Evolutionary conservation across 1,140 invertebrate genomes (phyloP).

Genomic region (Hycleus phaleratus): DNA sequence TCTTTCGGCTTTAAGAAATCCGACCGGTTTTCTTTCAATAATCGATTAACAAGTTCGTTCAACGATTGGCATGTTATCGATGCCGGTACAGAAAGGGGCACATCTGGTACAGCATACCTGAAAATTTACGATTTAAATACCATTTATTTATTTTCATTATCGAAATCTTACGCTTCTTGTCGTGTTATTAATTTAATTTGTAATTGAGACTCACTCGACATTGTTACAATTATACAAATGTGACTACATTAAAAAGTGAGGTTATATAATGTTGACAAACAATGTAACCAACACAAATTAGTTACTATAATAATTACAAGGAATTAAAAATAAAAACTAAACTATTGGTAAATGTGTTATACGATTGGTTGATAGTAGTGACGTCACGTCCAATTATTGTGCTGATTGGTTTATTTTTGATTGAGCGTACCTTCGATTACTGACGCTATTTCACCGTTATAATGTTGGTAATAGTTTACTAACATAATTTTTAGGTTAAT

Average conservation of each 20-base stretch:
- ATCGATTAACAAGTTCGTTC: slow-evolving; percentile 72
- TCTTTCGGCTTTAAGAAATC: slow-evolving; percentile 50
- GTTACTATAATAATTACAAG: not conserved
- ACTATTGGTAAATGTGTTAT: too few relatives aligned
- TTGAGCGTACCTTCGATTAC: too few relatives aligned
- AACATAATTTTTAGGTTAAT: not conserved
- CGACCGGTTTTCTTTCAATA: slow-evolving; percentile 58
- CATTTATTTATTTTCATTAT: slow-evolving; percentile 10
- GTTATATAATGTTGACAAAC: not conserved
- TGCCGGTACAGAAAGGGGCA: slow-evolving; percentile 70
- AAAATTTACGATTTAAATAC: slow-evolving; percentile 23
- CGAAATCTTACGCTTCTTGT: slow-evolving; percentile 62
- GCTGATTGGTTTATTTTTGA: too few relatives aligned
- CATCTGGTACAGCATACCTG: slow-evolving; percentile 82
- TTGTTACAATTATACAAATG: not conserved
- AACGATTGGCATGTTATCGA: slow-evolving; percentile 60
- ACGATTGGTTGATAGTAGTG: too few relatives aligned
- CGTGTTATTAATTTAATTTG: slow-evolving; percentile 74
- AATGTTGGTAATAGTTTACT: too few relatives aligned
- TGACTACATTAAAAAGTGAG: not conserved
- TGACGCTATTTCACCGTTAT: too few relatives aligned
- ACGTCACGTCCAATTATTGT: too few relatives aligned
- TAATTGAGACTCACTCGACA: slow-evolving; percentile 45
- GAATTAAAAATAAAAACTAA: not conserved
- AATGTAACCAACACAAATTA: not conserved